Conservation (phyloP, 1,140 invertebrate genomes). For the Drosophila repletoides region DNA sequence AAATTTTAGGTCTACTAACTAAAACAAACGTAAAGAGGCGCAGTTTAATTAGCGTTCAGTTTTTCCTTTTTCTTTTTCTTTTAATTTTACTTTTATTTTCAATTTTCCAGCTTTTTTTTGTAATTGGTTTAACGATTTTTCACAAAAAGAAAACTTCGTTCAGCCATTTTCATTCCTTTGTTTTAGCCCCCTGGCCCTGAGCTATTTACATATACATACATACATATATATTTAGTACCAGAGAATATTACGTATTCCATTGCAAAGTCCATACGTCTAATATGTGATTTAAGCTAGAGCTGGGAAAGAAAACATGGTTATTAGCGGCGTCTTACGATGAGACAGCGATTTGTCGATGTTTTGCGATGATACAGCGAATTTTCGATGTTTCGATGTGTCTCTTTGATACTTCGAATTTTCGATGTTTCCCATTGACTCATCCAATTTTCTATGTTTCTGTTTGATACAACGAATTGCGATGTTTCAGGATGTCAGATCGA, state of each 20-base stretch:
- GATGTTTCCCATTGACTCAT: no score
- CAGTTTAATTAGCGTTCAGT: constrained; percentile 35
- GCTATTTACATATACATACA: constrained; percentile 40
- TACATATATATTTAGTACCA: constrained; percentile 9
- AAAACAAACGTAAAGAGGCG: constrained; percentile 55
- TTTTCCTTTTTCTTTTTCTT: background rate
- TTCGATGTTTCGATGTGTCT: no score
- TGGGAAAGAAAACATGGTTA: no score
- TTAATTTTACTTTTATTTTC: background rate
- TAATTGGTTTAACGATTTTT: constrained; percentile 27
- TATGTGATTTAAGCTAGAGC: no score
- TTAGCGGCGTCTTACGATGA: no score
- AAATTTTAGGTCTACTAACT: constrained; percentile 39
- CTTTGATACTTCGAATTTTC: no score
- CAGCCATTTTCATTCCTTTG: constrained; percentile 33
- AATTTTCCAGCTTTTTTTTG: no score
- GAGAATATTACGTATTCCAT: constrained; percentile 65
- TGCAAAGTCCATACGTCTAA: constrained; percentile 48
- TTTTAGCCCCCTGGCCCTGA: constrained; percentile 8
- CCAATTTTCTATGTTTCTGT: no score
- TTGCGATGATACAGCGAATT: no score
- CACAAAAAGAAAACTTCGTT: constrained; percentile 38
- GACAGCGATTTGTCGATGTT: no score
- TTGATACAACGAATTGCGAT: no score
- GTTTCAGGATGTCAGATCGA: no score